These are phyloP conservation scores for Oryzias melastigma DNA, from an alignment of 2,113 vertebrate species.

Conservation along the genomic window DNA sequence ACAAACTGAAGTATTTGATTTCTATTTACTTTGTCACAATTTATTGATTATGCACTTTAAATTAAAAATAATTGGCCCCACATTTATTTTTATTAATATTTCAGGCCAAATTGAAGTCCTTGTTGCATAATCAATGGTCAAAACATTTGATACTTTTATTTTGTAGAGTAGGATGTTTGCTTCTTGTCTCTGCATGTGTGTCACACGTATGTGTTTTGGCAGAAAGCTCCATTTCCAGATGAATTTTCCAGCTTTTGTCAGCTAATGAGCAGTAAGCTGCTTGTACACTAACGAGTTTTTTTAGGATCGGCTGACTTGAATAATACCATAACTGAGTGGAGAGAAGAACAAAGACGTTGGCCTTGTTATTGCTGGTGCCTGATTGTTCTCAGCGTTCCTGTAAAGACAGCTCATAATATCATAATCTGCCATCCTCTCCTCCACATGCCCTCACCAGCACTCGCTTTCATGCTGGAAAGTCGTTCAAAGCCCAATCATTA, in stretches of 20 bases:
- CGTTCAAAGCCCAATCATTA: slow-evolving; percentile 68
- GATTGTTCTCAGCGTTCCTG: slow-evolving; percentile 61
- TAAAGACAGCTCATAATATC: slow-evolving; percentile 69
- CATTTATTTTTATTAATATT: too few species aligned
- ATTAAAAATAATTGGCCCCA: too few species aligned
- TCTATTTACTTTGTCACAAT: too few species aligned
- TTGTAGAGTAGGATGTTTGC: too few species aligned
- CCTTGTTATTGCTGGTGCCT: slow-evolving; percentile 56
- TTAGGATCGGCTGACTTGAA: slow-evolving; percentile 70
- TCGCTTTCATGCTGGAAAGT: slow-evolving; percentile 60
- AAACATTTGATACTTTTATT: too few species aligned
- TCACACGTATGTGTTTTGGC: neutral
- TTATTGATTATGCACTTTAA: too few species aligned
- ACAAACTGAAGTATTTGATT: too few species aligned
- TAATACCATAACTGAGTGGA: slow-evolving; percentile 58
- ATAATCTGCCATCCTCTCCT: slow-evolving; percentile 68
- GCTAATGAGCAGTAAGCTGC: slow-evolving; percentile 56
- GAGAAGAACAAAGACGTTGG: slow-evolving; percentile 65
- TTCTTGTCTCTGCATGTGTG: too few species aligned
- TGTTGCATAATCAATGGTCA: too few species aligned
- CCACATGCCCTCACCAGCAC: slow-evolving; percentile 57
- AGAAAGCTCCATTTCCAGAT: slow-evolving; percentile 39
- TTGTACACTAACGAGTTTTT: slow-evolving; percentile 59
- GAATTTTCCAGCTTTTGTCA: slow-evolving; percentile 50
- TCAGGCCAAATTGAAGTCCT: too few species aligned